Evolutionary conservation across 2,113 vertebrate species (phyloP).

Genomic region (Pygathrix nemaeus): DNA sequence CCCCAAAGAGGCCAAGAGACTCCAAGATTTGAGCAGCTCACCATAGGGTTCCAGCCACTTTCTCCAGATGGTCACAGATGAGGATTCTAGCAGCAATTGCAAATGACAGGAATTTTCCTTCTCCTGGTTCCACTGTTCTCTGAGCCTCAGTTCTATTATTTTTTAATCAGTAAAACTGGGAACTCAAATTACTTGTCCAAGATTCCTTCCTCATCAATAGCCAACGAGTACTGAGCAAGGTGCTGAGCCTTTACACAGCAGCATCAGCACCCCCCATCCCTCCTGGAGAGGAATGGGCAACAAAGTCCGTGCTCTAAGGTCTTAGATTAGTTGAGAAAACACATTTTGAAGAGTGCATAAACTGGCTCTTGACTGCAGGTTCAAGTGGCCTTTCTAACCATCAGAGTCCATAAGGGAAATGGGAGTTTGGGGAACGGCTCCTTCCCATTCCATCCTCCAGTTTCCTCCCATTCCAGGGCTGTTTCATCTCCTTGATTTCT

Average conservation of each 20-base stretch:
- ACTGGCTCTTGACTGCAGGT: neutral
- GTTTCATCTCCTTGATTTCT: neutral
- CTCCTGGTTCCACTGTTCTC: neutral
- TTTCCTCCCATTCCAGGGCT: neutral
- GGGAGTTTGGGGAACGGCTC: neutral
- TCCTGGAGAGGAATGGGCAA: neutral
- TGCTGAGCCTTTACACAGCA: neutral
- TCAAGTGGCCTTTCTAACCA: neutral
- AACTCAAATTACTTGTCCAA: conserved; percentile 14
- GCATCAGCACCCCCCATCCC: neutral
- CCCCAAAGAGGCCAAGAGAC: neutral
- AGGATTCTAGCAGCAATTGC: neutral
- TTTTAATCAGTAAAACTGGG: conserved; percentile 18
- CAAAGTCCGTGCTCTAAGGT: neutral
- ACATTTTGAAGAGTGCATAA: neutral
- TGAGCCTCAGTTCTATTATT: neutral
- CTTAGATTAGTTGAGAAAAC: neutral
- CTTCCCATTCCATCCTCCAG: neutral
- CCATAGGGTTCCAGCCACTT: neutral
- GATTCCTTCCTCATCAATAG: neutral
- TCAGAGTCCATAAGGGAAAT: neutral
- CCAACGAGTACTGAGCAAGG: neutral
- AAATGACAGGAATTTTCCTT: neutral
- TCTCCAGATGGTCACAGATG: neutral
- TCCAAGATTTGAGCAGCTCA: neutral